Evolutionary conservation across 2,113 vertebrate genomes (phyloP), one percentile per base, ranked within the genome.

Genomic region (Merops nubicus): DNA sequence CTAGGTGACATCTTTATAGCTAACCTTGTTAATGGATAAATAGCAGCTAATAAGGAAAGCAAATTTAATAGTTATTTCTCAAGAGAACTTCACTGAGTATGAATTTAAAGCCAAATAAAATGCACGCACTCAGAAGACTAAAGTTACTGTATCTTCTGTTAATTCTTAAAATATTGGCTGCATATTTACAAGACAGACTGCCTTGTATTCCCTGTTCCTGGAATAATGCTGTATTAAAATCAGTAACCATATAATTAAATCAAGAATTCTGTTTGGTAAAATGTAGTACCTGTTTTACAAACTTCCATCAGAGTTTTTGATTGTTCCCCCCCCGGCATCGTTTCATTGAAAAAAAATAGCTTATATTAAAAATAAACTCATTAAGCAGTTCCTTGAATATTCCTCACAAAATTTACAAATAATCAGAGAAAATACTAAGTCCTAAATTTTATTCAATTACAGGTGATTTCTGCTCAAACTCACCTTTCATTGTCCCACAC

Each of bases 11-110:
- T 18, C 38, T 68, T 91, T 82, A 68, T n/a, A 74, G 38, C 57
- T 89, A 84, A 91, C 51, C 31, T 91, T 89, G 50, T 85, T 67
- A 79, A 54, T n/a, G 45, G 76, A 65, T 76, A 93, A 92, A 82
- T 91, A 91, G 59, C 20, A 50, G 62, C 53, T 85, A 62, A 42
- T 68, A 62, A 68, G 28, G n/a, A 84, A 85, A 86, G 26, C 16
- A 84, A 74, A 93, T 93, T 64, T 88, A 91, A 84, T 14, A 62
- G 23, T 47, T 82, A 68, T 34, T 56, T 38, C 14, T 85, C 51
- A 57, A 51, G 10, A 81, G 31, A 72, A 68, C 33, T 74, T 65
- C 70, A 64, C 31, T 22, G 38, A 57, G 5, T 73, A 42, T 36
- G 16, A 93, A 43, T 33, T 53, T 80, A 81, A 92, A 68, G 56